Base-by-base conservation (phyloP, 2,113 vertebrate genomes). In the Stomatorhinus ivindoensis region DNA sequence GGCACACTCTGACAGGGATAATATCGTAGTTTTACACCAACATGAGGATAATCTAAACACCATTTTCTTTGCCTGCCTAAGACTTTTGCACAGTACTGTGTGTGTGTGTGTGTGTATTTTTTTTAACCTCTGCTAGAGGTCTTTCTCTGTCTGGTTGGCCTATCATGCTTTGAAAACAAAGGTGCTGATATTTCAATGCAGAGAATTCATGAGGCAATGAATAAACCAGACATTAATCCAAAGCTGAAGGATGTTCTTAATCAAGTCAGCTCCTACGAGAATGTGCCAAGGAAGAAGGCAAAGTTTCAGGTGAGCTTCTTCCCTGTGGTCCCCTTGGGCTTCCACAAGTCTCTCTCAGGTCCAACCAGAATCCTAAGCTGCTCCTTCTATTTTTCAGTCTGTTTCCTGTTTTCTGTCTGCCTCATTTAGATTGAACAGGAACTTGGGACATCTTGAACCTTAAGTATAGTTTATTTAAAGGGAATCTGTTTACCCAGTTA, bases 251-350 rank as follows among this genome's bases (percentile, higher is more conserved):
- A 96, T 11, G 93, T 99, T 24, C 95, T 99, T 83, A 92, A 93
- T 50, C 97, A 98, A 94, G 96, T 99, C 73, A 95, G 95, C 89
- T 58, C 88, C 0, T 99, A 97, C 91, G 97, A 98, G 87, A 99
- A 99, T 1, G 94, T 99, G 91, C 98, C 98, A 86, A 96, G 98
- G 90, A 99, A 99, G 94, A 99, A 97, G 93, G 94, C 93, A 0
- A 99, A 99, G 92, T 99, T 99, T 93, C 97, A 99, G 97, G 98
- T 99, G 91, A 9, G 48, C 21, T 19, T 27, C 61, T 27, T 69
- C n/a, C n/a, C 61, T 69, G 46, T 39, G 84, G 48, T 53, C 39
- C 27, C 35, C n/a, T 35, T 86, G 9, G 85, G 13, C 48, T 86
- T 31, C 48, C 1, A 3, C 19, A 7, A 13, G 31, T 39, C 31